Base-by-base conservation (phyloP, 2,888 invertebrate genomes). In the Notodromas monacha region DNA sequence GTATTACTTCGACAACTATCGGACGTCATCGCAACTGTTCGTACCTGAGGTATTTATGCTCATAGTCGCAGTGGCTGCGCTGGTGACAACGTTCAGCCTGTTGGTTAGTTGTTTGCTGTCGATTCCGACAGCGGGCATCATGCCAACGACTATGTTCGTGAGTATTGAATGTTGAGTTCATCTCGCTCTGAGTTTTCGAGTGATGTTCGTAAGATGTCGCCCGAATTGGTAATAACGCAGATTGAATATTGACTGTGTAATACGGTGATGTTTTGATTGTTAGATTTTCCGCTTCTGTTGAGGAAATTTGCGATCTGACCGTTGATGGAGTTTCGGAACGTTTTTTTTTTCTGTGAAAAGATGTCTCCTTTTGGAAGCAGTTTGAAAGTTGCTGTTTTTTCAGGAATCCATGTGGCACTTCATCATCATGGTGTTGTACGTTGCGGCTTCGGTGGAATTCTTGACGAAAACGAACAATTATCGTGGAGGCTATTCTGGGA, bases 401-500 rank as follows among this genome's bases (percentile, higher is more conserved):
- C 51, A 76, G 76, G 74, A 76, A 56, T 58, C 73, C 32, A 56
- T 76, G 36, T 77, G 70, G 43, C 76, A 77, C 40, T 57, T 63
- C 4, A 50, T 69, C 34, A 74, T 65, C 3, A 68, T 63, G 40
- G 52, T 69, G 32, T 49, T 76, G 33, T 58, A 70, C 38, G 46
- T 76, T 30, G 60, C 65, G 31, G 66, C 70, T 3, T 63, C 68
- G 4, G 46, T 68, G 29, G 59, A 62, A 2, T 55, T 73, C 16
- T 43, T 74, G 10, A 57, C 69, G 28, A 59, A 64, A 44, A 54
- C 69, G 10, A 47, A 44, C 1, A 45, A 48, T 39, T 40, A 40
- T 12, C 37, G 36, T 6, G 37, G 43, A 30, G n/a, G n/a, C n/a
- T 21, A 34, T 27, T 37, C 40, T 8, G 35, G 38, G 14, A 14